These are phyloP conservation scores for Hydrophis major DNA, from an alignment of 2,797 vertebrate genomes.

Conservation along the genomic window DNA sequence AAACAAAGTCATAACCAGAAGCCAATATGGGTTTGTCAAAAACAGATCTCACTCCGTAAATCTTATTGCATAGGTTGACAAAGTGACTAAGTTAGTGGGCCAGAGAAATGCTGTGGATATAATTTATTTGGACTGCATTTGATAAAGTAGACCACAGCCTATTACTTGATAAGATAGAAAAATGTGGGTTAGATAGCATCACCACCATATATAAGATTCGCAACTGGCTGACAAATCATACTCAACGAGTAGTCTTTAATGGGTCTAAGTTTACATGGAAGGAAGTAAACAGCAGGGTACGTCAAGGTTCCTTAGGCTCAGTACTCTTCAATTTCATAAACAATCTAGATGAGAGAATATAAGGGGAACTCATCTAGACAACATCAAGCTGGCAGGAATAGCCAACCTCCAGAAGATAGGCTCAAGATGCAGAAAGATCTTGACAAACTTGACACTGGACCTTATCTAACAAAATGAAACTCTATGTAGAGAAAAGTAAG, in stretches of 20 bases:
- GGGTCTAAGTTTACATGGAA: neutral
- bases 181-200: neutral
- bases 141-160: neutral
- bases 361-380: neutral
- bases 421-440: neutral
- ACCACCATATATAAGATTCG: neutral
- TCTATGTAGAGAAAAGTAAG: neutral
- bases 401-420: neutral
- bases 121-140: neutral
- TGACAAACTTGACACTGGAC: neutral
- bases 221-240: neutral
- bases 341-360: neutral
- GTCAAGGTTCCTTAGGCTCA: neutral
- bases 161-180: neutral
- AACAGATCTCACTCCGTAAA: neutral
- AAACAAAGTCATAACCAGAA: neutral
- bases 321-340: neutral
- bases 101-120: neutral
- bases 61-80: neutral
- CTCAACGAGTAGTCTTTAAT: neutral
- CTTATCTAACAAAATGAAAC: neutral
- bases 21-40: neutral
- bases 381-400: neutral
- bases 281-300: neutral
- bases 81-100: neutral